Base-by-base conservation (phyloP, 1,140 invertebrate genomes). In the Gonatopus flavifemur region DNA sequence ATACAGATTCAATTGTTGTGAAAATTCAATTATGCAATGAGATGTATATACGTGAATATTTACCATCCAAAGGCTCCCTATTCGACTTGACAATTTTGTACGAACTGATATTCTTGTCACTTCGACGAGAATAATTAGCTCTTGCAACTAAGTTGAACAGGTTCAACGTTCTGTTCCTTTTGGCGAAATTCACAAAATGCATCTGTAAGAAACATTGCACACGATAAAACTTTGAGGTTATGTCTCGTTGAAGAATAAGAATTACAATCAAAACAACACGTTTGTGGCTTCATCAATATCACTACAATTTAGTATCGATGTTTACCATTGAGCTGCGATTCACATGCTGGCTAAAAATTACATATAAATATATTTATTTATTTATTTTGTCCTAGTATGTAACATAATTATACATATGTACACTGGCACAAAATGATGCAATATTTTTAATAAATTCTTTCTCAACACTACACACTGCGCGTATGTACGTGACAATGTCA, bases 111-210 rank as follows among this genome's bases (percentile, higher is more conserved):
- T 56, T 73, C 40, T 73, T 67, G 10, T 72, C 67, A 32, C 66
- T 75, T 9, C 73, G 65, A 49, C 74, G 62, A 4, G 72, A 77
- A 48, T 74, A 76, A 18, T 56, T 45, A 1, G 55, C 64, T 39
- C 57, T 70, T 15, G 58, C 46, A 15, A 72, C 31, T 0, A 67
- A 16, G 43, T 60, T 69, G 18, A 68, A 42, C 19, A 65, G 45
- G 24, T 30, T 50, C 36, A 48, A 50, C 28, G 44, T 28, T 52
- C 60, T 67, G 55, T 53, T 52, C 49, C 37, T 67, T 24, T 59
- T 66, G 30, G 68, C 54, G 60, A 69, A 66, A 56, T 66, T 74
- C 52, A 66, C 15, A 61, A 63, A 69, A 66, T 72, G 44, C 74
- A 77, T 78, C 76, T 76, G 59, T 55, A 74, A 67, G 6, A 2